These are phyloP conservation scores for Siniperca knerii DNA, from an alignment of 2,113 vertebrate genomes.

Conservation along the genomic window DNA sequence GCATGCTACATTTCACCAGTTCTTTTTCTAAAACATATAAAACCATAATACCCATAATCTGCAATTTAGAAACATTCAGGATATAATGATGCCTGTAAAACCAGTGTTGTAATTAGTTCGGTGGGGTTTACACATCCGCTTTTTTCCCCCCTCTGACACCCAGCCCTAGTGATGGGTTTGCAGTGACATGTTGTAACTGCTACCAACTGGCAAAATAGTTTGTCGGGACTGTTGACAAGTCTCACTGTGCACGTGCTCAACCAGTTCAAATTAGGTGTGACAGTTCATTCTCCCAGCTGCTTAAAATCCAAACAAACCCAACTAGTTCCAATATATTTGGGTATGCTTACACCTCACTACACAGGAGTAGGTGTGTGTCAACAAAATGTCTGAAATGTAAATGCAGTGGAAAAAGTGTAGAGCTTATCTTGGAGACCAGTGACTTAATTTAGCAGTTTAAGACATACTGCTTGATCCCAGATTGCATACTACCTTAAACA, in stretches of 20 bases:
- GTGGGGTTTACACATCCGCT: background rate
- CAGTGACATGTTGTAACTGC: slow-evolving; percentile 24
- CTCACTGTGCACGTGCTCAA: slow-evolving; percentile 27
- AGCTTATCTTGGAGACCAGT: background rate
- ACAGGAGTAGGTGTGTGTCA: background rate
- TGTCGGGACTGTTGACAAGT: slow-evolving; percentile 35
- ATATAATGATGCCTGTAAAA: background rate
- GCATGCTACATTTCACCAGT: slow-evolving; percentile 1
- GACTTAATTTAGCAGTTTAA: background rate
- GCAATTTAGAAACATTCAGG: background rate
- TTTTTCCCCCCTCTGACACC: background rate
- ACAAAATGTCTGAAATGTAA: slow-evolving; percentile 5
- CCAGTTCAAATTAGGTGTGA: slow-evolving; percentile 24
- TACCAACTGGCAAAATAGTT: slow-evolving; percentile 36
- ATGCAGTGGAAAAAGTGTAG: background rate
- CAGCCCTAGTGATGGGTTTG: background rate
- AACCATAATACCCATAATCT: background rate
- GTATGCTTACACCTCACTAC: background rate
- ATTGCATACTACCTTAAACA: background rate
- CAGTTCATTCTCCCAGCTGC: slow-evolving; percentile 11
- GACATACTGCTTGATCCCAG: background rate
- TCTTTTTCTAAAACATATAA: background rate
- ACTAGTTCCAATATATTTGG: background rate
- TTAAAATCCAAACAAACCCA: background rate
- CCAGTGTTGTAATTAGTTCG: background rate